phyloP scores from a whole-genome alignment of 2,888 invertebrate genomes.

The Ashinkailepas kermadecensis region DNA sequence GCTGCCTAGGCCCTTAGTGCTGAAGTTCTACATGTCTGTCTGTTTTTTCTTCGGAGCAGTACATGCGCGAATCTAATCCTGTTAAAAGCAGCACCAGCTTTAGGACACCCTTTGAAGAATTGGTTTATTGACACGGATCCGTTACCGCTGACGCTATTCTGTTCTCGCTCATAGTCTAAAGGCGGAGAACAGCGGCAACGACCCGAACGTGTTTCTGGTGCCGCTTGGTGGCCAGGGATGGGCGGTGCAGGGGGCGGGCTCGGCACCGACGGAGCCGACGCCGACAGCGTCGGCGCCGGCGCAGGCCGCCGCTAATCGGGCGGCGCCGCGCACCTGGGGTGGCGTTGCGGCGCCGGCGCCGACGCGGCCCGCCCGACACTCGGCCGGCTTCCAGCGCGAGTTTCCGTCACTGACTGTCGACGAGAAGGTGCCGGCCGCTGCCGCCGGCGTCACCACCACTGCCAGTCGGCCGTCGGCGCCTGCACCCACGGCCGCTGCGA shows the following conservation, averaged over 20 bases:
- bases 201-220: constrained; percentile 6
- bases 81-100: too few species aligned
- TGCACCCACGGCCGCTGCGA: background rate
- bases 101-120: background rate
- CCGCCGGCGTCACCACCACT: background rate
- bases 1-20: background rate
- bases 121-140: background rate
- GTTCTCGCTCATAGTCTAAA: background rate
- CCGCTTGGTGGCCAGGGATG: constrained; percentile 15
- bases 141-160: background rate
- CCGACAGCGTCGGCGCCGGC: background rate
- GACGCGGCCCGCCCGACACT: background rate
- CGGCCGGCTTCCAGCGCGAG: constrained; percentile 12
- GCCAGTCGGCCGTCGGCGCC: background rate
- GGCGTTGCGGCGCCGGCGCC: background rate
- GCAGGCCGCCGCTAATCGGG: background rate
- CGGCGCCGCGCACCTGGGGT: constrained; percentile 5
- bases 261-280: background rate
- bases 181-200: constrained; percentile 9
- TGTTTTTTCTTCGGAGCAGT: background rate
- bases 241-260: background rate
- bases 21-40: background rate
- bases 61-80: too few species aligned
- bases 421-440: background rate
- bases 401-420: background rate